Conservation (phyloP, 2,888 invertebrate genomes). For the Diabrotica balteata region DNA sequence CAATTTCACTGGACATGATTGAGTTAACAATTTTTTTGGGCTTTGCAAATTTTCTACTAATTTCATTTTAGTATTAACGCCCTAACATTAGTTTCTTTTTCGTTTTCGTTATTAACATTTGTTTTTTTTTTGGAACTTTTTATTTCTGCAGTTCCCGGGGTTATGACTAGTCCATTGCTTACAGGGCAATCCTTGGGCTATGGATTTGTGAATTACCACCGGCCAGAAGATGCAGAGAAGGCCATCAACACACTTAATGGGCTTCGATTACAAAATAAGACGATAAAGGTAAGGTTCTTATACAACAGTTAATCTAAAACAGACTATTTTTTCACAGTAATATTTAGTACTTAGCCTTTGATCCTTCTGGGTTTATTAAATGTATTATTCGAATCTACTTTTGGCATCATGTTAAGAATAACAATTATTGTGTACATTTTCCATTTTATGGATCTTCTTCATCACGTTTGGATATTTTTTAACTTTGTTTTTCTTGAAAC, state of each 20-base stretch:
- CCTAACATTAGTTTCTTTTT: conserved; percentile 39
- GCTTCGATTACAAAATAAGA: conserved; percentile 97
- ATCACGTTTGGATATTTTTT: too few relatives aligned
- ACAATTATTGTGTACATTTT: too few relatives aligned
- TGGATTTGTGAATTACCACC: conserved; percentile 99
- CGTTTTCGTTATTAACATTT: conserved; percentile 51
- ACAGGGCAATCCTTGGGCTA: conserved; percentile 98
- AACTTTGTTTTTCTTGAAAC: too few relatives aligned
- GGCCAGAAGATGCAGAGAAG: conserved; percentile 97
- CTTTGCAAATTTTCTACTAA: conserved; percentile 3
- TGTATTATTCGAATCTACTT: too few relatives aligned
- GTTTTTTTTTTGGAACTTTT: conserved; percentile 50
- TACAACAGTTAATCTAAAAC: background rate
- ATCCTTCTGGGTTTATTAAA: too few relatives aligned
- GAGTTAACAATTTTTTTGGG: too few relatives aligned
- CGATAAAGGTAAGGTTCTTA: conserved; percentile 83
- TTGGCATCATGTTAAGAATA: too few relatives aligned
- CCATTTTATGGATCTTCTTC: too few relatives aligned
- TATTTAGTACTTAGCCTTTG: too few relatives aligned
- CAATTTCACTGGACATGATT: too few relatives aligned
- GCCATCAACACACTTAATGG: conserved; percentile 98
- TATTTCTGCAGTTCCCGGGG: conserved; percentile 59
- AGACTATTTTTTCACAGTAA: too few relatives aligned
- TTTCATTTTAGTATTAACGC: conserved; percentile 8
- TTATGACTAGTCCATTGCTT: conserved; percentile 62